These are phyloP conservation scores for Neosilurus mollespiculum DNA, from an alignment of 2,797 vertebrate species.

Conservation along the genomic window DNA sequence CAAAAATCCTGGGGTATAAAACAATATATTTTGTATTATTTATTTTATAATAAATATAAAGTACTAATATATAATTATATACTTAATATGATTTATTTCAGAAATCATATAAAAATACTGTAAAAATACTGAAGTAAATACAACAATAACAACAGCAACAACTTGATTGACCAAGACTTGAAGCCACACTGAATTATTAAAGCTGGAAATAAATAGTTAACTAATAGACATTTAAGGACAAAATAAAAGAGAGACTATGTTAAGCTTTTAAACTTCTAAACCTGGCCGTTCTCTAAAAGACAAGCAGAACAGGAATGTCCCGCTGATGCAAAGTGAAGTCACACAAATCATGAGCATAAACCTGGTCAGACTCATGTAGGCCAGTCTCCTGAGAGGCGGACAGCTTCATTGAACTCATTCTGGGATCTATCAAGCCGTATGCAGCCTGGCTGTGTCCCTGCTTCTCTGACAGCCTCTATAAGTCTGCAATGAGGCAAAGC, in stretches of 20 bases:
- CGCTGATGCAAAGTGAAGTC: constrained; percentile 48
- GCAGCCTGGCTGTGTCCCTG: constrained; percentile 64
- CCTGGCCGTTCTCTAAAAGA: constrained; percentile 34
- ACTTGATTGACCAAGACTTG: too few species aligned
- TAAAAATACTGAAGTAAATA: background rate
- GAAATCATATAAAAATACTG: too few species aligned
- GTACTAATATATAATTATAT: too few species aligned
- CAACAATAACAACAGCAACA: background rate
- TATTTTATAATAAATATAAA: too few species aligned
- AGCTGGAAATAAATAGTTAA: background rate
- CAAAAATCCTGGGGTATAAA: too few species aligned
- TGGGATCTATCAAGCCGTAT: constrained; percentile 66
- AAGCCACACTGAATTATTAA: background rate
- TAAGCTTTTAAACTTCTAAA: constrained; percentile 20
- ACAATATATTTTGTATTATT: too few species aligned
- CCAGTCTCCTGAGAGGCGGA: constrained; percentile 46
- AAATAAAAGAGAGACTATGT: background rate
- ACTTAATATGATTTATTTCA: too few species aligned
- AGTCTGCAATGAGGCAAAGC: constrained; percentile 61
- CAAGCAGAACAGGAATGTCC: constrained; percentile 37
- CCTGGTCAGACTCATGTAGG: constrained; percentile 53
- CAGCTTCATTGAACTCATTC: constrained; percentile 59
- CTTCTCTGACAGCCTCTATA: constrained; percentile 72
- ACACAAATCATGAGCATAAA: constrained; percentile 53
- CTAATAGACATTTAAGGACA: background rate